Conservation (phyloP, 2,797 vertebrate genomes). For the Allobates femoralis region DNA sequence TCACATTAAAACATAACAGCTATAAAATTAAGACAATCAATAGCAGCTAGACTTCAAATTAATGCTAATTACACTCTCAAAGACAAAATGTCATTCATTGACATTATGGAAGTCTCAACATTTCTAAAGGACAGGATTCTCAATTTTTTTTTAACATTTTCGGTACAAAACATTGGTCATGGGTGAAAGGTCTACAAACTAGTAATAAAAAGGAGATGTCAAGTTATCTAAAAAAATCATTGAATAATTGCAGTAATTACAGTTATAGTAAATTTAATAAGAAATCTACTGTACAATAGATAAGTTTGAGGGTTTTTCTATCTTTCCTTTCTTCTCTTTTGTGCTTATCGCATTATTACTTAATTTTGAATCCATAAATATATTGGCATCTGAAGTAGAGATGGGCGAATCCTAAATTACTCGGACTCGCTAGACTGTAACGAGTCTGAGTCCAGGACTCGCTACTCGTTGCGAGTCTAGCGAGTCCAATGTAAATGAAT, state of each 20-base stretch:
- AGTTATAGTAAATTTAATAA: not conserved
- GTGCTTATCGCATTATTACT: not conserved
- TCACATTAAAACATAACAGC: conserved; percentile 21
- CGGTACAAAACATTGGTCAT: conserved; percentile 34
- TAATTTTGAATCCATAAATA: not conserved
- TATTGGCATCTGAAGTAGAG: not conserved
- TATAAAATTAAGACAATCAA: conserved; percentile 10
- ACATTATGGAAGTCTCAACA: conserved; percentile 47
- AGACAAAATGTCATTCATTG: conserved; percentile 48
- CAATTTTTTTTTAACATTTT: conserved; percentile 24
- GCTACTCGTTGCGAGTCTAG: too few relatives aligned
- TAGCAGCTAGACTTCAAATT: conserved; percentile 15
- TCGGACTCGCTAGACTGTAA: too few relatives aligned
- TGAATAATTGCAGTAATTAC: conserved; percentile 14
- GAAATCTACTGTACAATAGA: not conserved
- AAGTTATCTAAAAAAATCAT: not conserved
- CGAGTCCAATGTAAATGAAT: too few relatives aligned
- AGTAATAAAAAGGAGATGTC: conserved; percentile 42
- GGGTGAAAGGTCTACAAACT: conserved; percentile 5
- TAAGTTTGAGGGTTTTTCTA: too few relatives aligned
- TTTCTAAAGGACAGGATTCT: conserved; percentile 41
- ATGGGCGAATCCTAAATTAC: too few relatives aligned
- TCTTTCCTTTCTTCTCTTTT: not conserved
- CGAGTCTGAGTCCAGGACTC: too few relatives aligned
- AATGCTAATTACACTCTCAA: conserved; percentile 34